Percentiles rank a stretch among this genome's conserved stretches.
phyloP scores from a whole-genome alignment of 2,797 vertebrate genomes.

The Lindbergichthys nudifrons region DNA sequence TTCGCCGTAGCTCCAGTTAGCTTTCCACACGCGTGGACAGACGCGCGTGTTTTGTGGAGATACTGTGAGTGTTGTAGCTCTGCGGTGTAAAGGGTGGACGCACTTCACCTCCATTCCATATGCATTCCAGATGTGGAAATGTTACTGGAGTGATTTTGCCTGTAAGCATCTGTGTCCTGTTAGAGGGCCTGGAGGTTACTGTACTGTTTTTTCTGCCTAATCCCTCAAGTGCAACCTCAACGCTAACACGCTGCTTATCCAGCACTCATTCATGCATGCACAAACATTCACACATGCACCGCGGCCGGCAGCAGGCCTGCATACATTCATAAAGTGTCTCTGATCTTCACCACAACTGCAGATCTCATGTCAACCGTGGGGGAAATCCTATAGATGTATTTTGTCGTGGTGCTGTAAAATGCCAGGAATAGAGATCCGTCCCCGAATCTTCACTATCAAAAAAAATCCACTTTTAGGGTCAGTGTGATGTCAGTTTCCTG shows the following conservation, averaged over 20 bases:
- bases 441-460: slow-evolving; percentile 7
- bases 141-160: slow-evolving; percentile 8
- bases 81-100: slow-evolving; percentile 17
- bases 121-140: slow-evolving; percentile 62
- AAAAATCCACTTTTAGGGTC: slow-evolving; percentile 42
- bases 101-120: slow-evolving; percentile 40
- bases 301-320: neutral
- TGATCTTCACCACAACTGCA: neutral
- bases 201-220: slow-evolving; percentile 40
- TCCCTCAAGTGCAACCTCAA: slow-evolving; percentile 32
- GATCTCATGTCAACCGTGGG: neutral
- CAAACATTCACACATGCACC: slow-evolving; percentile 9
- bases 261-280: slow-evolving; percentile 24
- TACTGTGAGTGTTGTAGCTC: slow-evolving; percentile 39
- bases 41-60: slow-evolving; percentile 52
- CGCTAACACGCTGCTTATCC: slow-evolving; percentile 34
- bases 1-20: slow-evolving; percentile 12
- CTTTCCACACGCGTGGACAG: slow-evolving; percentile 28
- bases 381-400: neutral
- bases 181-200: slow-evolving; percentile 30
- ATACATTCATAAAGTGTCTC: neutral
- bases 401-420: slow-evolving; percentile 11
- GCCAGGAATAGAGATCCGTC: neutral
- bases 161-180: slow-evolving; percentile 50
- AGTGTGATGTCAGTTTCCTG: slow-evolving; percentile 31